Percentiles rank a stretch among this genome's conserved stretches.
Conservation (phyloP, 1,140 invertebrate species). For the Globodera rostochiensis region DNA sequence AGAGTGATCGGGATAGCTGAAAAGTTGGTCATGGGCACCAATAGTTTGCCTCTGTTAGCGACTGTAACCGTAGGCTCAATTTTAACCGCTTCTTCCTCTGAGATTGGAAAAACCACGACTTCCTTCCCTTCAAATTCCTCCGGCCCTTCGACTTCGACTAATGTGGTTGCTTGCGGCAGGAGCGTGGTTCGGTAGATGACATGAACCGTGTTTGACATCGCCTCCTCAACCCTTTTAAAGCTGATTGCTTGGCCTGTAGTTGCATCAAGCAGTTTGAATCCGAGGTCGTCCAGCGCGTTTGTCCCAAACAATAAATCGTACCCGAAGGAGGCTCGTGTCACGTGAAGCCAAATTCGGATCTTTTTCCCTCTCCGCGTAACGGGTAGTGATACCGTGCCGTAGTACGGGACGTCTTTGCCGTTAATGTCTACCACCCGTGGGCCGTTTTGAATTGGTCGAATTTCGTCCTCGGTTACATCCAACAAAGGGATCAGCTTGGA, state of each 20-base stretch:
- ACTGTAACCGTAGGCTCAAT: background rate
- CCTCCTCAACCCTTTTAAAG: background rate
- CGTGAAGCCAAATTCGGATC: background rate
- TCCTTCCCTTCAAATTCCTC: conserved; percentile 1
- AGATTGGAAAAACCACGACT: background rate
- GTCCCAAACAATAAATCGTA: conserved; percentile 10
- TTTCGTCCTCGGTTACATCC: background rate
- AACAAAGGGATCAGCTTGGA: background rate
- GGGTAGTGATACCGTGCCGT: background rate
- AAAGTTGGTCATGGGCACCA: background rate
- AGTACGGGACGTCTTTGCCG: background rate
- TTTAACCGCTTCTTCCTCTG: background rate
- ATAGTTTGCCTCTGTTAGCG: background rate
- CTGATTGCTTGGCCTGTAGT: background rate
- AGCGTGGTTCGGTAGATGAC: conserved; percentile 1
- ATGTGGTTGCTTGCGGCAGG: background rate
- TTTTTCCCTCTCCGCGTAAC: background rate
- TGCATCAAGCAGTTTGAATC: background rate
- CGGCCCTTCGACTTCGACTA: background rate
- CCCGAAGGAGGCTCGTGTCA: background rate
- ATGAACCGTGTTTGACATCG: background rate
- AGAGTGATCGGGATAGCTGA: background rate
- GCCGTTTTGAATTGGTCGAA: background rate
- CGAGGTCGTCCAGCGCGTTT: background rate
- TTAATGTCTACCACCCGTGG: background rate